Base-by-base conservation (phyloP, 2,113 vertebrate genomes). In the Scomber scombrus region DNA sequence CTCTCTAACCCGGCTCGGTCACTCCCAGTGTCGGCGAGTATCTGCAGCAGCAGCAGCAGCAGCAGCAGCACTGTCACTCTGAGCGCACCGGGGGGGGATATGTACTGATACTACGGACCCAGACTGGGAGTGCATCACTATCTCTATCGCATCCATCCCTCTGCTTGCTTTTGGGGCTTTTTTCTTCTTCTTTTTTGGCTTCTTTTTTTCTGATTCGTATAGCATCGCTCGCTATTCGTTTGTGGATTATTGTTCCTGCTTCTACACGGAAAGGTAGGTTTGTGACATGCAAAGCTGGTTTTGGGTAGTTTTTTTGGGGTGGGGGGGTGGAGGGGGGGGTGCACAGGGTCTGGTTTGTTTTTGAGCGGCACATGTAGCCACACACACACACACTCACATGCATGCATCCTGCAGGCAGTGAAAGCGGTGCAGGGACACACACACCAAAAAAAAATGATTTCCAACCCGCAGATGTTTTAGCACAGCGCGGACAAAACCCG, bases 31-130 rank as follows among this genome's bases (percentile, higher is more conserved):
- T 72, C 80, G 15, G 47, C 40, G 62, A 31, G 54, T 40, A 18
- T 85, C 72, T 80, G 86, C 89, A 74, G 84, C 91, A 84, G 78
- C 74, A 21, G 71, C 80, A 45, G 70, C 75, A 47, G 80, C 78
- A 50, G 75, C 83, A 40, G 34, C 34, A 40, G 76, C 88, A 82
- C 82, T 85, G 75, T 88, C 93, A 88, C 88, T 93, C 86, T 91
- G 85, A 86, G 23, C 61, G n/a, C 75, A 72, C 86, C 74, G 93
- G 89, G 93, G 93, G 93, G 94, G 95, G 96, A 91, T 70, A 95
- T 93, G 93, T 92, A 90, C 93, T 96, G 95, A 97, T 89, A 65
- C 66, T 46, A 80, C 86, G 84, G 86, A 90, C 75, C 82, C 34
- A 64, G 68, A 72, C 66, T 64, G 34, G 86, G 88, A 90, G 78